A percentile compares a stretch with the other conserved stretches of the same genome.
phyloP scores from a whole-genome alignment of 1,140 invertebrate genomes.

The Amphibalanus amphitrite region DNA sequence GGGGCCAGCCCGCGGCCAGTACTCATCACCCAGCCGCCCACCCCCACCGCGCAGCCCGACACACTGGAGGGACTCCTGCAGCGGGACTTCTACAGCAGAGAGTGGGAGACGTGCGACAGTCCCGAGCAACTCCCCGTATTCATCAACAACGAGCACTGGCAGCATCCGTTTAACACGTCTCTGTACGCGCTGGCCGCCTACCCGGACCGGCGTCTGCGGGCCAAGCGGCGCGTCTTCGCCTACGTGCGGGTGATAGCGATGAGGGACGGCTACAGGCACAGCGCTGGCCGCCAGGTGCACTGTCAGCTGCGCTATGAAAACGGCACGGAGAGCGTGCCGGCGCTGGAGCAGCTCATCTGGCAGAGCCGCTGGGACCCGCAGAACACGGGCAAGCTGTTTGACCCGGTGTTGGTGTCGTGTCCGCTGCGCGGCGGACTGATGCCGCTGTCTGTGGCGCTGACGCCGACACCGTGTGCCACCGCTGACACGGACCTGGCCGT shows the following conservation, averaged over 20 bases:
- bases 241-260: background rate
- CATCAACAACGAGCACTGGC: background rate
- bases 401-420: background rate
- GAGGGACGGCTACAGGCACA: background rate
- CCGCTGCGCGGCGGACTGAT: background rate
- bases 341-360: background rate
- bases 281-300: background rate
- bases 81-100: background rate
- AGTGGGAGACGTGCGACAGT: background rate
- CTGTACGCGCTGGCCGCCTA: background rate
- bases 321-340: background rate
- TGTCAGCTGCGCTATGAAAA: background rate
- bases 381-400: background rate
- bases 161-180: background rate
- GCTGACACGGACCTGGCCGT: background rate
- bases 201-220: background rate
- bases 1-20: too few species aligned
- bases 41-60: background rate
- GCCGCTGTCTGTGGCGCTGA: background rate
- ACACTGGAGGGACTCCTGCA: background rate
- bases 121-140: background rate
- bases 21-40: too few species aligned
- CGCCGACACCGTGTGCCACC: background rate
- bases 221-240: background rate
- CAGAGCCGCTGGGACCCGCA: background rate